Evolutionary conservation across 2,797 vertebrate genomes (phyloP).

Genomic region (Dryobates pubescens): DNA sequence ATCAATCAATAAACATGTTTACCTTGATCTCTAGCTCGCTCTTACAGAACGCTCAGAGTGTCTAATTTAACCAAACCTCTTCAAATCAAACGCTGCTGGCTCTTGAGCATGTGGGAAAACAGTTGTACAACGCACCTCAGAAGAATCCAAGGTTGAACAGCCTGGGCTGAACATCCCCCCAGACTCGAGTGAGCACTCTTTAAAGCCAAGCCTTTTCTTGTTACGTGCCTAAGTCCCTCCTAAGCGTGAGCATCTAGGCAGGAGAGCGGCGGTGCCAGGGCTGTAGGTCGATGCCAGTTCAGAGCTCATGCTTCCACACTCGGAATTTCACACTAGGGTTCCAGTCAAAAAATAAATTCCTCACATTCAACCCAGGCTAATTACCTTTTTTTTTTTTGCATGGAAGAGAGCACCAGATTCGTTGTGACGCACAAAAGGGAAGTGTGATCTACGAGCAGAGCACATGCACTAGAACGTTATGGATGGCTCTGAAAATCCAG

Average conservation of each 20-base stretch:
- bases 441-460: slow-evolving; percentile 47
- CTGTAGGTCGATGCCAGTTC: neutral
- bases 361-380: slow-evolving; percentile 25
- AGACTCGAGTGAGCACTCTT: neutral
- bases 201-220: neutral
- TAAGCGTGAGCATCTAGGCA: neutral
- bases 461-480: neutral
- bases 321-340: neutral
- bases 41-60: neutral
- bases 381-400: slow-evolving; percentile 11
- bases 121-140: accelerated
- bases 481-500: slow-evolving; percentile 41
- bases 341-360: slow-evolving; percentile 44
- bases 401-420: slow-evolving; percentile 36
- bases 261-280: accelerated
- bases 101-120: neutral
- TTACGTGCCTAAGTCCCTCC: neutral
- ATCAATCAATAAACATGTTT: slow-evolving; percentile 7
- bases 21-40: slow-evolving; percentile 31
- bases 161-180: neutral
- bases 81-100: neutral
- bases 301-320: neutral
- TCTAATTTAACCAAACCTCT: slow-evolving; percentile 9
- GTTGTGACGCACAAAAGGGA: neutral
- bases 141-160: slow-evolving; percentile 2